phyloP scores from a whole-genome alignment of 2,888 invertebrate species.

The Ennomos quercinarius region DNA sequence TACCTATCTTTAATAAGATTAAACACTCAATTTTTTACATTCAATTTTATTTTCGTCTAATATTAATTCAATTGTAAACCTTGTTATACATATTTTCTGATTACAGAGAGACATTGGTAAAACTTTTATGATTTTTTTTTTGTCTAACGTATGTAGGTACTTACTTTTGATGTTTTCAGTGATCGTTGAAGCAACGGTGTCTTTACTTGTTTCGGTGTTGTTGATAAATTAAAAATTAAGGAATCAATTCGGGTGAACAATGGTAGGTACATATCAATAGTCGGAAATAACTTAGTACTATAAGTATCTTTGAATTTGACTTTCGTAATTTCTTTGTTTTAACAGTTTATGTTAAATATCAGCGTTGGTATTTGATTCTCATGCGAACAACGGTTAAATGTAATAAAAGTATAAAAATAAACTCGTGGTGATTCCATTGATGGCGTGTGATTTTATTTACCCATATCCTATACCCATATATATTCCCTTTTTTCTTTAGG shows the following conservation, averaged over 20 bases:
- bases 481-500: slow-evolving; percentile 3
- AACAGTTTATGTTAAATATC: slow-evolving; percentile 66
- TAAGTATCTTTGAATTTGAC: slow-evolving; percentile 84
- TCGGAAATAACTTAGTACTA: slow-evolving; percentile 77
- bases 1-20: too few species aligned
- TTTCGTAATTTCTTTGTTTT: slow-evolving; percentile 54
- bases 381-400: slow-evolving; percentile 77
- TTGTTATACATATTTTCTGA: too few species aligned
- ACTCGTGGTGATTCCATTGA: slow-evolving; percentile 86
- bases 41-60: too few species aligned
- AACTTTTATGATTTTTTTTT: too few species aligned
- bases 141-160: too few species aligned
- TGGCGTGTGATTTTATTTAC: slow-evolving; percentile 65
- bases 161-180: slow-evolving; percentile 48
- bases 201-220: slow-evolving; percentile 84
- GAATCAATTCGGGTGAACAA: slow-evolving; percentile 74
- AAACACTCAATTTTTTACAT: too few species aligned
- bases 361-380: slow-evolving; percentile 62
- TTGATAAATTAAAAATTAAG: slow-evolving; percentile 82
- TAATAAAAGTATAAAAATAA: slow-evolving; percentile 83
- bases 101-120: too few species aligned
- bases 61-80: too few species aligned
- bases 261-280: slow-evolving; percentile 77
- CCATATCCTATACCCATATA: neutral
- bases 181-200: slow-evolving; percentile 56